phyloP scores from a whole-genome alignment of 2,113 vertebrate genomes.

The Anolis carolinensis region DNA sequence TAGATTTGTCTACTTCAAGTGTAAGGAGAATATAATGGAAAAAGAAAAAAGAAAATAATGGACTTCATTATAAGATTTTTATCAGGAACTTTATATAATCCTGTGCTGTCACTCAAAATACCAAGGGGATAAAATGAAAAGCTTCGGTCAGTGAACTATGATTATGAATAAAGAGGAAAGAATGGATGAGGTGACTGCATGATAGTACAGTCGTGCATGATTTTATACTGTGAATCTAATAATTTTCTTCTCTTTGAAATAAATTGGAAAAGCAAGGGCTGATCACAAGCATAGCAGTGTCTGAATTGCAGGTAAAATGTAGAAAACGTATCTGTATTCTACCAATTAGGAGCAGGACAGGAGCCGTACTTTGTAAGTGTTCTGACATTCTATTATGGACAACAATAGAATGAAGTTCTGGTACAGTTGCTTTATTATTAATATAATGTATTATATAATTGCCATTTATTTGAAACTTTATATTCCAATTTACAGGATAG shows the following conservation, averaged over 20 bases:
- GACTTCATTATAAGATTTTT: constrained; percentile 8
- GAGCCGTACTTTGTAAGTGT: constrained; percentile 16
- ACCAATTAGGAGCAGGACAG: constrained; percentile 3
- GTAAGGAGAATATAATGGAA: not conserved
- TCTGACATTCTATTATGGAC: not conserved
- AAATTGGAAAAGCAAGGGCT: not conserved
- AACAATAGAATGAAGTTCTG: not conserved
- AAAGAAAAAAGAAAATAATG: not conserved
- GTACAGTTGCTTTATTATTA: not conserved
- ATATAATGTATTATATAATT: no score
- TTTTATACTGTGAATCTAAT: not conserved
- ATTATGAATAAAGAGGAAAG: constrained; percentile 2
- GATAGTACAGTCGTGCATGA: constrained; percentile 4
- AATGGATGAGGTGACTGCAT: constrained; percentile 10
- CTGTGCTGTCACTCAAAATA: constrained; percentile 7
- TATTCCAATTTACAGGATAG: not conserved
- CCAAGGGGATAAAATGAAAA: not conserved
- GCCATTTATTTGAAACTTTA: not conserved
- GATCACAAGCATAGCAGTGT: not conserved
- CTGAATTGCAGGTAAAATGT: constrained; percentile 23
- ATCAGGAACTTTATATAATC: not conserved
- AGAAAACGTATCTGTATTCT: not conserved
- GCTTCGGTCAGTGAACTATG: not conserved
- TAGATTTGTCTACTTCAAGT: not conserved
- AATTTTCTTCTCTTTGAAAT: not conserved